Evolutionary conservation across 2,797 vertebrate genomes (phyloP), one percentile per base, ranked within the genome.

Genomic region (Silurus lanzhouensis): DNA sequence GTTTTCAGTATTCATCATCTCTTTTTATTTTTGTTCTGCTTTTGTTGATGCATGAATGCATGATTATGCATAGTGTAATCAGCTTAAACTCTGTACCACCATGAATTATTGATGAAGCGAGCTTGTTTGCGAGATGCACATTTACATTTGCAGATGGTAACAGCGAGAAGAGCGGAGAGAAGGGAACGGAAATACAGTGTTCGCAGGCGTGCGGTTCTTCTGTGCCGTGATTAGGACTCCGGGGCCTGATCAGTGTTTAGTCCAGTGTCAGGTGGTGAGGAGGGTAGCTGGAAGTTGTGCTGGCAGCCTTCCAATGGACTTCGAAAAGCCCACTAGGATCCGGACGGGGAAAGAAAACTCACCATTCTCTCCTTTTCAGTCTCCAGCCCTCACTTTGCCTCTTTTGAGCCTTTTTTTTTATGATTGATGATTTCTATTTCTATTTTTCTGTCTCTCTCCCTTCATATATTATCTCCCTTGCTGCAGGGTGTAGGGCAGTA

Each of bases 291-390:
- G 44, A 83, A 10, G 3, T 68, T 71, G 48, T 76, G 58, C 64
- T 81, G 70, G 52, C 83, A 80, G 48, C 72, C 66, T 68, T 84
- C 74, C 31, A 60, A 44, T 84, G 25, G 60, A 38, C 75, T 70
- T 75, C 14, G 6, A 81, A 64, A 15, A 79, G 71, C 57, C 74
- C n/a, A 46, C 27, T 46, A 75, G 61, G 63, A 85, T 85, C 70
- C 52, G 6, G 52, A 52, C 48, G 15, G 6, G 13, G 2, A 14
- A 0, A 61, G 10, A 58, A 20, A 9, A 9, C 63, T 48, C 48
- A 60, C 63, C 67, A 85, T 85, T 85, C 72, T 90, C 87, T 89
- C 89, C 89, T 87, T 58, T 86, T 55, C 67, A 61, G 71, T 84
- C 70, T 60, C 19, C n/a, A 22, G n/a, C 60, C 52, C 6, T 22